Percentiles rank a stretch among this genome's conserved stretches.
These are phyloP conservation scores for Dryas iulia DNA, from an alignment of 1,140 invertebrate genomes.

Conservation along the genomic window DNA sequence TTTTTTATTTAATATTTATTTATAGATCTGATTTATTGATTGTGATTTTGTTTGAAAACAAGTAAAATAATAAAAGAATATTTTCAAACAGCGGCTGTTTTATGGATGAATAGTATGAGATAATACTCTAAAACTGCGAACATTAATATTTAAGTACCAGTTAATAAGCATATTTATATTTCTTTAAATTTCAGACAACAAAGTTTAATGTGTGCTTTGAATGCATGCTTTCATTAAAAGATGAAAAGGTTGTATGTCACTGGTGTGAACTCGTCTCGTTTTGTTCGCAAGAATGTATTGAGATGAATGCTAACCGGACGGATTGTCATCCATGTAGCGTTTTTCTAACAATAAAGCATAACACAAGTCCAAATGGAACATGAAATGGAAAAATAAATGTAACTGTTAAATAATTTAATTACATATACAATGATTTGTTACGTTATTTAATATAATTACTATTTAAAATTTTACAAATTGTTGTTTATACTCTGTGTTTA, in stretches of 20 bases:
- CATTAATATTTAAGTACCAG: too few species aligned
- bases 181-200: conserved; percentile 41
- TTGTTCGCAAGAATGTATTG: conserved; percentile 57
- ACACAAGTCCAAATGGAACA: conserved; percentile 24
- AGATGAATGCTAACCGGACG: conserved; percentile 42
- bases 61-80: too few species aligned
- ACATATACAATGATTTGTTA: too few species aligned
- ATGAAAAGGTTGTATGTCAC: conserved; percentile 47
- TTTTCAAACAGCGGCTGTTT: too few species aligned
- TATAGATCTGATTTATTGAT: too few species aligned
- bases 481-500: too few species aligned
- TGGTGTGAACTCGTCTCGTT: conserved; percentile 56
- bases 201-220: conserved; percentile 68
- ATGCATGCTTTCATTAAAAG: conserved; percentile 49
- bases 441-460: too few species aligned
- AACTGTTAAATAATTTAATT: too few species aligned
- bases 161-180: background rate
- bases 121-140: too few species aligned
- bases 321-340: conserved; percentile 62
- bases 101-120: too few species aligned
- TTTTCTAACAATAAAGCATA: conserved; percentile 47
- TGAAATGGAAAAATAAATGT: background rate
- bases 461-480: too few species aligned
- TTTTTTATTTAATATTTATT: background rate
- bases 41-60: too few species aligned